These are phyloP conservation scores for Helleia helle DNA, from an alignment of 2,888 invertebrate genomes.

Conservation along the genomic window DNA sequence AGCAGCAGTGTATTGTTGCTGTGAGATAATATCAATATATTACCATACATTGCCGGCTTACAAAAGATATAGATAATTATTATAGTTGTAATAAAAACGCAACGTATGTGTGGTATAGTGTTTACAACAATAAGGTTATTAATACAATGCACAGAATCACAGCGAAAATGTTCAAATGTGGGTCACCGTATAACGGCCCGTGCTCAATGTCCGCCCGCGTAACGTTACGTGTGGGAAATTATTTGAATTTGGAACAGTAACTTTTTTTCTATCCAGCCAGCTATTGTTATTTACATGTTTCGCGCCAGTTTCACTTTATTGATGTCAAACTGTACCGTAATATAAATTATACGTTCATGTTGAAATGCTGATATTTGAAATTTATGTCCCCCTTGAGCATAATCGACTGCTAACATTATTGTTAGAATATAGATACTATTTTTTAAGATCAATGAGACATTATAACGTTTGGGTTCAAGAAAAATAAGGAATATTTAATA, in stretches of 20 bases:
- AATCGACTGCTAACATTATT: too few species aligned
- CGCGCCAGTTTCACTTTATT: constrained; percentile 46
- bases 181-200: constrained; percentile 71
- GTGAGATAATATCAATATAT: not conserved
- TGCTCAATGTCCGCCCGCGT: constrained; percentile 69
- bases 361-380: too few species aligned
- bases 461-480: too few species aligned
- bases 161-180: constrained; percentile 52
- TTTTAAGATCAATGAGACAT: too few species aligned
- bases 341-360: not conserved
- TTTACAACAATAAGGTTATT: constrained; percentile 49
- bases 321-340: constrained; percentile 28
- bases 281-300: constrained; percentile 54
- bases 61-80: constrained; percentile 15
- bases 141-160: constrained; percentile 40
- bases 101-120: constrained; percentile 21
- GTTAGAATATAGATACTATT: too few species aligned
- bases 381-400: too few species aligned
- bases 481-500: too few species aligned
- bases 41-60: constrained; percentile 28
- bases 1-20: not conserved
- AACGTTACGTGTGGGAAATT: constrained; percentile 74
- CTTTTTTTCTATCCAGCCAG: constrained; percentile 51
- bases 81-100: constrained; percentile 23
- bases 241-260: constrained; percentile 68